Evolutionary conservation across 2,888 invertebrate genomes (phyloP), one percentile per base, ranked within the genome.

Genomic region (Vanessa cardui): DNA sequence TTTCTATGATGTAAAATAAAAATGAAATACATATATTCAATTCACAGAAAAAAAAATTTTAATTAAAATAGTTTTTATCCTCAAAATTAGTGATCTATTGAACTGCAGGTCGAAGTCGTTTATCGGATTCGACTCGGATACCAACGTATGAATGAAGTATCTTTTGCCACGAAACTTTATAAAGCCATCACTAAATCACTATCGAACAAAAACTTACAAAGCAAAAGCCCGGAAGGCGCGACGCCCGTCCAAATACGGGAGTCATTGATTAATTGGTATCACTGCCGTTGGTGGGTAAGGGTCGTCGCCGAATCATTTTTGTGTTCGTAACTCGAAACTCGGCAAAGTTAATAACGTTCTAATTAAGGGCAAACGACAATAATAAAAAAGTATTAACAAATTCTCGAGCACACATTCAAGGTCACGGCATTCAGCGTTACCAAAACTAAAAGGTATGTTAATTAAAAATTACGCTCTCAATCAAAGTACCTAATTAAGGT

Each of bases 181-280:
- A 64, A 73, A 75, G 68, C 72, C 67, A 49, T 68, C 69, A 64
- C 66, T 74, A 69, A 73, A 76, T 75, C 72, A 72, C 70, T 66
- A 71, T 72, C 64, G 61, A 52, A 75, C 72, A 75, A 75, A 74
- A 75, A 74, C 73, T 74, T 71, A 70, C 73, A 76, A 75, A 76
- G 73, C 68, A 64, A 71, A 70, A 74, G 73, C 72, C 76, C 76
- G 76, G 77, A 77, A 78, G 74, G 74, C 74, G 72, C 72, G 73
- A 66, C 71, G 70, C 68, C 66, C 72, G 76, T 74, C 75, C 75
- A 75, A 78, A 85, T 84, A 83, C 82, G 79, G 84, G 78, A 83
- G 84, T 79, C 79, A 80, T 79, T 87, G 87, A 89, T 90, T 88
- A 88, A 90, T 89, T 88, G 88, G 83, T 87, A 85, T 84, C 83